phyloP scores from a whole-genome alignment of 2,797 vertebrate genomes.

The Cynopterus sphinx region DNA sequence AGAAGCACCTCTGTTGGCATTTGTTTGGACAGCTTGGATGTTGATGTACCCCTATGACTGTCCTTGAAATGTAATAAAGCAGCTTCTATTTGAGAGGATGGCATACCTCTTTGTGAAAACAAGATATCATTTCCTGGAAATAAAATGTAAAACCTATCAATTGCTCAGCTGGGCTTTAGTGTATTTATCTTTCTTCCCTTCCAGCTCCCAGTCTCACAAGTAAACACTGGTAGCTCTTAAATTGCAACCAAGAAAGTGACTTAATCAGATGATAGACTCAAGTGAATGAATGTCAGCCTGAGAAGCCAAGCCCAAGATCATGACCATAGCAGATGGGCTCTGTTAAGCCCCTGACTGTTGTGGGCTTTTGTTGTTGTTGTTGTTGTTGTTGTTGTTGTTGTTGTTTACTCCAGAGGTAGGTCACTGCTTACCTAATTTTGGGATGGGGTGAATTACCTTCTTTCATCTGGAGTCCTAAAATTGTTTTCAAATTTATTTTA shows the following conservation, averaged over 20 bases:
- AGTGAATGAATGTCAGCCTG: background rate
- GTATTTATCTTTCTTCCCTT: constrained; percentile 67
- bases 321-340: background rate
- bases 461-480: background rate
- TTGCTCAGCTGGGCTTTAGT: constrained; percentile 59
- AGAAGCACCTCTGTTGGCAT: background rate
- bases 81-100: constrained; percentile 20
- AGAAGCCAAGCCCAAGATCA: background rate
- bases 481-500: background rate
- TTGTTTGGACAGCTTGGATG: background rate
- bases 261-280: constrained; percentile 39
- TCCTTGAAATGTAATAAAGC: background rate
- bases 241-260: background rate
- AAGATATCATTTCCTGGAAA: constrained; percentile 76
- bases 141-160: constrained; percentile 65
- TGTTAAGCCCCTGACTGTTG: background rate
- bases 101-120: constrained; percentile 62
- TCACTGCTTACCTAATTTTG: background rate
- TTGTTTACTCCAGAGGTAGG: background rate
- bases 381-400: too few species aligned
- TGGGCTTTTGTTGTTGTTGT: too few species aligned
- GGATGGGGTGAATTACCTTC: background rate
- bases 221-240: constrained; percentile 65
- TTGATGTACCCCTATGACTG: background rate
- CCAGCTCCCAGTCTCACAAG: constrained; percentile 57